Evolutionary conservation across 2,797 vertebrate genomes (phyloP).

Genomic region (Harpagifer antarcticus): DNA sequence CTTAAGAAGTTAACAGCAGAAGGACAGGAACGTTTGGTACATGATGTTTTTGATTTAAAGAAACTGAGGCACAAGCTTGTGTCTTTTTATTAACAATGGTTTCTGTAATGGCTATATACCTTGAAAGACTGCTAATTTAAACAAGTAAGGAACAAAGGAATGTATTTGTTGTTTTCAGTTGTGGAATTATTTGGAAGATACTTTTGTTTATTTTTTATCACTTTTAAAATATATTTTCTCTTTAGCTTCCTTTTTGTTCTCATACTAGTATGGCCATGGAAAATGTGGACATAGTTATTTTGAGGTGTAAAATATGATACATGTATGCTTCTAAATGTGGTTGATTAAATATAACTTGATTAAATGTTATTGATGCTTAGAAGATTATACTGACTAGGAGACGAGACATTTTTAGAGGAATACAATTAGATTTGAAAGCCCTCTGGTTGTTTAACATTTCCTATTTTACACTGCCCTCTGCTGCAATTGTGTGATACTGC

Average conservation of each 20-base stretch:
- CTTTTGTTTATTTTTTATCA: conserved; percentile 51
- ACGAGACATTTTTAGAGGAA: conserved; percentile 67
- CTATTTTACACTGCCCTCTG: conserved; percentile 74
- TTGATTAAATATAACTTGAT: conserved; percentile 54
- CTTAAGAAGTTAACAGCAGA: conserved; percentile 50
- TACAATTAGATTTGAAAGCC: conserved; percentile 75
- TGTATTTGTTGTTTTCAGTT: conserved; percentile 35
- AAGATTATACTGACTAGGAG: conserved; percentile 62
- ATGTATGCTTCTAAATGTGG: conserved; percentile 48
- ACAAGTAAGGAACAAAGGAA: conserved; percentile 38
- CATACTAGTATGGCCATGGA: conserved; percentile 25
- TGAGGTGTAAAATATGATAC: conserved; percentile 63
- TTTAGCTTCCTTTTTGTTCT: conserved; percentile 53
- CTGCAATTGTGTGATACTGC: conserved; percentile 49
- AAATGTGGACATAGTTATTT: conserved; percentile 43
- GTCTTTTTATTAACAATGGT: conserved; percentile 46
- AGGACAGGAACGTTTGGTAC: conserved; percentile 60
- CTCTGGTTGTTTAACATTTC: conserved; percentile 62
- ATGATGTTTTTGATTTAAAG: conserved; percentile 51
- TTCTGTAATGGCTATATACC: conserved; percentile 29
- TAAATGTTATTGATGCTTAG: conserved; percentile 55
- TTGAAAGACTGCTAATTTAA: conserved; percentile 35
- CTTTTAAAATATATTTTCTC: conserved; percentile 51
- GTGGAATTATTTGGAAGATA: conserved; percentile 18
- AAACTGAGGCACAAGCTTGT: conserved; percentile 37